Evolutionary conservation across 2,797 vertebrate species (phyloP).

Genomic region (Simalia tracyae): DNA sequence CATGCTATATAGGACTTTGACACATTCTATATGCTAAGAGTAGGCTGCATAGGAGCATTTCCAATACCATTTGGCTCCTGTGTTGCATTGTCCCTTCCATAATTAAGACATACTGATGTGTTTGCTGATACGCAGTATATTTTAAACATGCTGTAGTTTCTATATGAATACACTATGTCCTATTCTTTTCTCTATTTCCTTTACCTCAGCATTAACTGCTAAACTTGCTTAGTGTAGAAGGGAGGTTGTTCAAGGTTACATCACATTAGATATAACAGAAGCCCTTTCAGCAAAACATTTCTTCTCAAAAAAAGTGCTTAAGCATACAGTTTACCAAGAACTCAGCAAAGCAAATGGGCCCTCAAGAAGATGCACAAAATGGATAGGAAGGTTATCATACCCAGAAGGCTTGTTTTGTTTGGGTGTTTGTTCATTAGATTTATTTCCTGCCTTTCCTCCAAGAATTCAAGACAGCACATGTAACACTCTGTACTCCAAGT

Average conservation of each 20-base stretch:
- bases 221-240: background rate
- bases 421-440: constrained; percentile 32
- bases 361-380: constrained; percentile 21
- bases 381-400: constrained; percentile 35
- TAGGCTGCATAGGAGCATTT: background rate
- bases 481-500: background rate
- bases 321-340: constrained; percentile 26
- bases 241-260: background rate
- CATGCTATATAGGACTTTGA: background rate
- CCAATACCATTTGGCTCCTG: background rate
- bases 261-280: constrained; percentile 10
- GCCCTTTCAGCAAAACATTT: constrained; percentile 21
- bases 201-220: constrained; percentile 6
- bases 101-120: background rate
- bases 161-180: background rate
- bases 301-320: background rate
- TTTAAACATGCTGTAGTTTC: background rate
- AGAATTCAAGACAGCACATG: background rate
- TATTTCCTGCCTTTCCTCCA: background rate
- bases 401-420: constrained; percentile 32
- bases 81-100: background rate
- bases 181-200: background rate
- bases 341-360: constrained; percentile 36
- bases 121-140: background rate
- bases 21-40: background rate